phyloP scores from a whole-genome alignment of 2,888 invertebrate species.

The Epirrhoe tristata region DNA sequence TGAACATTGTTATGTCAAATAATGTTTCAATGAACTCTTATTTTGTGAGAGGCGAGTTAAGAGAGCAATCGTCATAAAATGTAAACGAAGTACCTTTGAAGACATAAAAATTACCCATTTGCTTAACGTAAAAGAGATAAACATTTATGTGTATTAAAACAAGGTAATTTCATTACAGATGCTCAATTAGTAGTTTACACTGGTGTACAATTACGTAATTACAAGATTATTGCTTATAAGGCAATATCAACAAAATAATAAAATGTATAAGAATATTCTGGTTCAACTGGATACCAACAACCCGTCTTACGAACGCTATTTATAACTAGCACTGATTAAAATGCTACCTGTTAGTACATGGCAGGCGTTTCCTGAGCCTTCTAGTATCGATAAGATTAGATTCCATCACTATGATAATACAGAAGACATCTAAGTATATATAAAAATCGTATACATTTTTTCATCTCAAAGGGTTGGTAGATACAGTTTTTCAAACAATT shows the following conservation, averaged over 20 bases:
- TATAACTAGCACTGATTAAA: constrained; percentile 11
- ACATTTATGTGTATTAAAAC: neutral
- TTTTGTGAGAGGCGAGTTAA: too few relatives aligned
- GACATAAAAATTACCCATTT: too few relatives aligned
- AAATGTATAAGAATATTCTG: constrained; percentile 8
- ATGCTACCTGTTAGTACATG: neutral
- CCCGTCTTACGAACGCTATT: constrained; percentile 2
- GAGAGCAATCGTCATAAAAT: too few relatives aligned
- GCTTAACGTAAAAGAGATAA: too few relatives aligned
- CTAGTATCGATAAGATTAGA: neutral
- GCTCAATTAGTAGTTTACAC: constrained; percentile 1
- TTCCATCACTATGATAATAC: neutral
- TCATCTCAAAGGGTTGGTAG: too few relatives aligned
- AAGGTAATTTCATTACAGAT: neutral
- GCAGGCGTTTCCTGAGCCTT: neutral
- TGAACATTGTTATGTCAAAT: too few relatives aligned
- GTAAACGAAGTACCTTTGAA: too few relatives aligned
- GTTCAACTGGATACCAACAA: constrained; percentile 14
- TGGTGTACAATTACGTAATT: constrained; percentile 12
- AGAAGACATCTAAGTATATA: neutral
- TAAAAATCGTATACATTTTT: too few relatives aligned
- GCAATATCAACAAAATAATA: constrained; percentile 11
- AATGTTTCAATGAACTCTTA: too few relatives aligned
- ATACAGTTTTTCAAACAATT: neutral
- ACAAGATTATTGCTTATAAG: constrained; percentile 6